Percentiles rank a stretch among this genome's conserved stretches.
Evolutionary conservation across 2,888 invertebrate species (phyloP).

Genomic region (Cheilosia urbana): DNA sequence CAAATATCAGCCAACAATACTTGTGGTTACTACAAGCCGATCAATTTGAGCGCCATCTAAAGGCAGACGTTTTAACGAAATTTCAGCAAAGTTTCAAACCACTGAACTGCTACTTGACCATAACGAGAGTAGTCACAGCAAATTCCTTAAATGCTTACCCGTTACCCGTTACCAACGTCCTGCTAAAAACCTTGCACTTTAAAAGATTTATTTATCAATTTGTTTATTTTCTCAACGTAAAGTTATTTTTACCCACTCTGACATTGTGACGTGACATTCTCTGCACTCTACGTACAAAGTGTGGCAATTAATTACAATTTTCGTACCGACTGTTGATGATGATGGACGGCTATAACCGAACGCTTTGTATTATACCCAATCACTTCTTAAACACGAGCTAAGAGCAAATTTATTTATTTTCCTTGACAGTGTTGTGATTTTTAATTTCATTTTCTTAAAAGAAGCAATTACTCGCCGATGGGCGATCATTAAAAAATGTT

Average conservation of each 20-base stretch:
- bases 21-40: too few relatives aligned
- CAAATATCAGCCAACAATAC: too few relatives aligned
- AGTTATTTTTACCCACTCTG: slow-evolving; percentile 5
- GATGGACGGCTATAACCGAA: slow-evolving; percentile 24
- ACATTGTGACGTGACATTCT: slow-evolving; percentile 31
- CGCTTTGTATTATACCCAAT: slow-evolving; percentile 8
- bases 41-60: too few relatives aligned
- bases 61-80: not conserved
- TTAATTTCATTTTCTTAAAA: slow-evolving; percentile 8
- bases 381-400: not conserved
- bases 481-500: slow-evolving; percentile 18
- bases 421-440: not conserved
- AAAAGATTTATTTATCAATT: slow-evolving; percentile 33
- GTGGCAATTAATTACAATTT: slow-evolving; percentile 32
- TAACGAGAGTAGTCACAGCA: not conserved
- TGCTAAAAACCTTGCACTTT: not conserved
- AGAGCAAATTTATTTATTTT: not conserved
- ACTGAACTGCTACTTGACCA: not conserved
- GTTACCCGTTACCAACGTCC: not conserved
- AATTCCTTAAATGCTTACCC: too few relatives aligned
- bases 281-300: not conserved
- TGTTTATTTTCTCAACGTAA: slow-evolving; percentile 21
- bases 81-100: not conserved
- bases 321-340: slow-evolving; percentile 6
- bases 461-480: slow-evolving; percentile 15